phyloP scores from a whole-genome alignment of 2,797 vertebrate genomes.

The Chloroceryle inda region DNA sequence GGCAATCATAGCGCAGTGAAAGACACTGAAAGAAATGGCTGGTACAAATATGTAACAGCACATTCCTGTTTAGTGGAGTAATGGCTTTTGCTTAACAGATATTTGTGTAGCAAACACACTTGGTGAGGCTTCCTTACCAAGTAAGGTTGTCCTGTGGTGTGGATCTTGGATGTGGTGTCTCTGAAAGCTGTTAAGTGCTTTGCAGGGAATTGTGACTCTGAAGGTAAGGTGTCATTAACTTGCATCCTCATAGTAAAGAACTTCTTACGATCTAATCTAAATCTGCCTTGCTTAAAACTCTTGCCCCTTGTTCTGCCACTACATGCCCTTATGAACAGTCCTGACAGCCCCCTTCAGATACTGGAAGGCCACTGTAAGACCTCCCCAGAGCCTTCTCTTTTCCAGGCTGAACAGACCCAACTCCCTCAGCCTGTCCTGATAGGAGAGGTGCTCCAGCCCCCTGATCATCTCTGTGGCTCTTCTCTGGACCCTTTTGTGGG shows the following conservation, averaged over 20 bases:
- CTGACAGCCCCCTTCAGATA: no score
- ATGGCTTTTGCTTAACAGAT: not conserved
- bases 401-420: no score
- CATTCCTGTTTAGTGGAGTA: not conserved
- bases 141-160: not conserved
- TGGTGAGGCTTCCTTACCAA: not conserved
- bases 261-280: no score
- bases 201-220: accelerated
- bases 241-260: not conserved
- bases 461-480: no score
- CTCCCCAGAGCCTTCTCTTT: no score
- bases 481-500: not conserved
- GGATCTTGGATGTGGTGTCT: not conserved
- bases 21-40: not conserved
- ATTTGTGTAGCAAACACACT: not conserved
- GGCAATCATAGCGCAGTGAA: not conserved
- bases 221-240: not conserved
- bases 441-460: no score
- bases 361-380: no score
- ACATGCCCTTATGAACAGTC: no score
- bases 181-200: not conserved
- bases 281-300: no score
- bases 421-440: no score
- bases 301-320: no score
- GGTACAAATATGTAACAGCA: not conserved